These are phyloP conservation scores for Auanema freiburgensis DNA, from an alignment of 2,888 invertebrate species.

Conservation along the genomic window DNA sequence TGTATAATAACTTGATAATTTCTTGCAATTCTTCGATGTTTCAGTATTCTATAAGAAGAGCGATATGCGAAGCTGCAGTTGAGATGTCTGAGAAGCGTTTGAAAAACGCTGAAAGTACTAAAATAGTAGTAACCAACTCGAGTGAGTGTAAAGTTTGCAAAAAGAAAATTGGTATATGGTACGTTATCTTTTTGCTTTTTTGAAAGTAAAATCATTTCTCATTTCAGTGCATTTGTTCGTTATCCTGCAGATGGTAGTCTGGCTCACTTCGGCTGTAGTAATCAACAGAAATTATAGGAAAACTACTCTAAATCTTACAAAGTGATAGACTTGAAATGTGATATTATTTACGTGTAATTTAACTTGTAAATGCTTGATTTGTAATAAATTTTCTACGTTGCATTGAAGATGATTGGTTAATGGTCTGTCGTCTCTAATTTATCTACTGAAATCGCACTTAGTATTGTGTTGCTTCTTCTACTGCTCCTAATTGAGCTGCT, in stretches of 20 bases:
- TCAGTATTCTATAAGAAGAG: slow-evolving; percentile 31
- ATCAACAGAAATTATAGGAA: background rate
- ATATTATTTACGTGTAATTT: no score
- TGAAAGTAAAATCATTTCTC: background rate
- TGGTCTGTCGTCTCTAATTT: no score
- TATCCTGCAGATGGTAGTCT: slow-evolving; percentile 84
- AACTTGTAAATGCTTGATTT: no score
- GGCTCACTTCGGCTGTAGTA: slow-evolving; percentile 83
- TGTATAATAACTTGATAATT: slow-evolving; percentile 19
- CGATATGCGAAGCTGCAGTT: slow-evolving; percentile 65
- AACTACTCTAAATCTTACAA: no score
- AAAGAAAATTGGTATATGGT: slow-evolving; percentile 89
- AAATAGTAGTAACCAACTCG: slow-evolving; percentile 81
- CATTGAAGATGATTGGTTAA: no score
- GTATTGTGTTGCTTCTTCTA: no score
- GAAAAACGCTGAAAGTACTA: slow-evolving; percentile 80
- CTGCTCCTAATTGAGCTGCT: no score
- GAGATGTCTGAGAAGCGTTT: slow-evolving; percentile 75
- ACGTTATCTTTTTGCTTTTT: slow-evolving; percentile 19
- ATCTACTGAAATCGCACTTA: no score
- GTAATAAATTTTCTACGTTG: no score
- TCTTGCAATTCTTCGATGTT: slow-evolving; percentile 16
- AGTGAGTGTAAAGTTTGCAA: slow-evolving; percentile 88
- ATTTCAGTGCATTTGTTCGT: slow-evolving; percentile 82
- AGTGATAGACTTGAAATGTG: no score